These are phyloP conservation scores for Takifugu ocellatus DNA, from an alignment of 2,797 vertebrate genomes.

Conservation along the genomic window DNA sequence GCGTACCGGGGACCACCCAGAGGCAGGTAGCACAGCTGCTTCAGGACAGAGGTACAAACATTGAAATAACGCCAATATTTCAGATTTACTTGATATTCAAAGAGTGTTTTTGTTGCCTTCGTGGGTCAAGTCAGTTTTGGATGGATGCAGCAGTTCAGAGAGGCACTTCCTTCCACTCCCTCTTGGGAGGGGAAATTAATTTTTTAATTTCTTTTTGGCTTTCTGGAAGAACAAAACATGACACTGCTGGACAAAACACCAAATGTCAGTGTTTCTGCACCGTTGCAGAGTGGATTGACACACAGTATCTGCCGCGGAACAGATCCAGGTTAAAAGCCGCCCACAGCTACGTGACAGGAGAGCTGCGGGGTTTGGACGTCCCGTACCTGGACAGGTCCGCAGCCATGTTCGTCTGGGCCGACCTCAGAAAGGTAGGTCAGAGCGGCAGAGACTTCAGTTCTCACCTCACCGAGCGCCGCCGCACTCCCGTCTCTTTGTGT, in stretches of 20 bases:
- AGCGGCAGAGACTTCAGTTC: slow-evolving; percentile 2
- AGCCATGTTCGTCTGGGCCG: slow-evolving; percentile 89
- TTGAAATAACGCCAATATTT: not conserved
- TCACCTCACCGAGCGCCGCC: not conserved
- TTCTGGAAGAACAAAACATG: too few species aligned
- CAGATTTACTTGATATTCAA: too few species aligned
- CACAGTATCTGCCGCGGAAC: slow-evolving; percentile 86
- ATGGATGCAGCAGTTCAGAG: too few species aligned
- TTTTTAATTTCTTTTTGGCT: too few species aligned
- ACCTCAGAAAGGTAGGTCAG: slow-evolving; percentile 86
- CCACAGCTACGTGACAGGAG: slow-evolving; percentile 79
- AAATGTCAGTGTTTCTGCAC: too few species aligned
- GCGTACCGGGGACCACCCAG: slow-evolving; percentile 84
- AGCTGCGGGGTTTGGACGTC: slow-evolving; percentile 81
- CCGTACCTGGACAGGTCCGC: slow-evolving; percentile 84
- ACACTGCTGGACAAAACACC: too few species aligned
- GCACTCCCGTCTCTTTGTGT: not conserved
- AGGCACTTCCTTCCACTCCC: too few species aligned
- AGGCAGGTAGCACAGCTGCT: slow-evolving; percentile 87
- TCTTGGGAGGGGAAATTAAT: too few species aligned
- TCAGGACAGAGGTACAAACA: slow-evolving; percentile 80
- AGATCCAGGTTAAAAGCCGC: slow-evolving; percentile 82
- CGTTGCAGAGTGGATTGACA: slow-evolving; percentile 86
- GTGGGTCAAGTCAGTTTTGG: not conserved
- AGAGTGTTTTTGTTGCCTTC: too few species aligned